A percentile compares a stretch with the other conserved stretches of the same genome.
Conservation (phyloP, 35 echinoderm and acorn worm species). For the Ophioderma brevispina region DNA sequence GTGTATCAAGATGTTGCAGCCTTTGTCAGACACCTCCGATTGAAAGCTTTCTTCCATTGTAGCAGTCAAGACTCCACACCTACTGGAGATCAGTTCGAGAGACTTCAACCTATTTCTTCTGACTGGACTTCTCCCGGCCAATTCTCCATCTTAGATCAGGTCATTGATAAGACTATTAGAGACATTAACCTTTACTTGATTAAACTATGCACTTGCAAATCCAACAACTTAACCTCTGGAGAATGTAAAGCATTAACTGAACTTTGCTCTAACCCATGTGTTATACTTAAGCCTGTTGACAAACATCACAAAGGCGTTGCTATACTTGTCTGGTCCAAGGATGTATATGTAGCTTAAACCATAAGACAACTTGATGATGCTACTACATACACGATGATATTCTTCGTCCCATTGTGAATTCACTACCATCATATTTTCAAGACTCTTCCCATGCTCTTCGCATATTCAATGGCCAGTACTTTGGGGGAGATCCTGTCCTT, state of each 20-base stretch:
- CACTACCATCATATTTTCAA: too few species aligned
- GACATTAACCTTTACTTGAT: neutral
- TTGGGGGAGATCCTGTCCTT: too few species aligned
- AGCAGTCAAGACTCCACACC: neutral
- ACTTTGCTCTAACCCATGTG: neutral
- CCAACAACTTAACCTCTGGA: neutral
- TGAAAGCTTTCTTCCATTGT: too few species aligned
- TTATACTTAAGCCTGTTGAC: neutral
- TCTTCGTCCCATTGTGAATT: too few species aligned
- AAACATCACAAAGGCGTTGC: neutral
- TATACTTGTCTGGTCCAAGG: too few species aligned
- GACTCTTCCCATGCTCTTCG: too few species aligned
- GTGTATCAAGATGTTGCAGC: neutral
- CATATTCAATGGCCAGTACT: too few species aligned
- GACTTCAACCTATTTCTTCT: too few species aligned
- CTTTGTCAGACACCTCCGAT: neutral
- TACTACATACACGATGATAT: neutral
- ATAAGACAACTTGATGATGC: neutral
- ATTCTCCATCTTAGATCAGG: too few species aligned
- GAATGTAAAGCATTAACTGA: neutral
- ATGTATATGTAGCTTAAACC: neutral
- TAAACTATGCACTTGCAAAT: neutral
- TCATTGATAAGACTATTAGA: neutral
- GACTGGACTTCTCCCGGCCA: neutral
- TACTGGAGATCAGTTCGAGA: too few species aligned